Base-by-base conservation (phyloP, 2,888 invertebrate species). In the Baccha elongata region DNA sequence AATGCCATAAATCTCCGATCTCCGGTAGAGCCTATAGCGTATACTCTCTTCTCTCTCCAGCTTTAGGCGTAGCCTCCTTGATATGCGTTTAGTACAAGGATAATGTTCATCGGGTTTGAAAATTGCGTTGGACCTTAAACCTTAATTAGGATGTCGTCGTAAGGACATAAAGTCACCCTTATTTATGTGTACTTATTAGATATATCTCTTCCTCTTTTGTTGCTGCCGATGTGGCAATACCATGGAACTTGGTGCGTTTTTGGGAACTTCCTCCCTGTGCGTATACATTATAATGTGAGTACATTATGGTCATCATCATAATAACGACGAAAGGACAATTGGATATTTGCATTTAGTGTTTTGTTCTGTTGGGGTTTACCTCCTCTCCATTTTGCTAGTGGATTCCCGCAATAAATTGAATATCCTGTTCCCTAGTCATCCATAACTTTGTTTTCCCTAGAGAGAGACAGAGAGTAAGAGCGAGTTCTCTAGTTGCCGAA, bases 131-230 rank as follows among this genome's bases (percentile, higher is more conserved):
- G 81, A 78, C 81, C 81, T 83, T 83, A 83, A 83, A 83, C 76
- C 81, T 78, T 83, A 83, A 83, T 83, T 78, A 83, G 81, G 81
- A 83, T 78, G 81, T 83, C 81, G 81, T 83, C 81, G 81, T 83
- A 72, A 62, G 76, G 67, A 83, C 81, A 83, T 83, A 83, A 83
- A 83, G 72, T 83, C 67, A 83, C 55, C 65, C 72, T 83, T 83
- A 83, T 83, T 83, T 83, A 83, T 83, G 81, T 83, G 72, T 71
- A 83, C 81, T 83, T 83, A 83, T 83, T 83, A 83, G 81, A 83
- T 75, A 60, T 83, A 55, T 67, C 67, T 53, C 46, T 46, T 35
- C 5, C 64, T 52, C 42, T 23, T 29, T 13, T 46, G 15, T 23
- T 55, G 7, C 37, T 21, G 32, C 13, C 26, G n/a, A 40, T 42